Conservation (phyloP, 2,888 invertebrate species). For the Caenorhabditis drosophilae region DNA sequence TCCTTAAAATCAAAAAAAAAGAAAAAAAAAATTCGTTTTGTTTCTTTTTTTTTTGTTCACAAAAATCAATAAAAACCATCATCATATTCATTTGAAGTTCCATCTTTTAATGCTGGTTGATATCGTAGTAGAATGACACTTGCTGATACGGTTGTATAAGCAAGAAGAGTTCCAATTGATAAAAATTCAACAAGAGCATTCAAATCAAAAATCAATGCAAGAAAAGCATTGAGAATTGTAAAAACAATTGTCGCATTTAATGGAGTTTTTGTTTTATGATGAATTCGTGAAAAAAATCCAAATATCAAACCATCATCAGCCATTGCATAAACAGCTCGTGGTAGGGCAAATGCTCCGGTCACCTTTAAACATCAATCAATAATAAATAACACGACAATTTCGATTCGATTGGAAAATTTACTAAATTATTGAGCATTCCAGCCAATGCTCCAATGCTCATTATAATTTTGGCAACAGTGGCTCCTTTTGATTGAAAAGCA, state of each 20-base stretch:
- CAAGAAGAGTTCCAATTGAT: conserved; percentile 21
- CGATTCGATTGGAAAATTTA: too few species aligned
- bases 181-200: conserved; percentile 7
- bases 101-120: conserved; percentile 9
- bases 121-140: conserved; percentile 22
- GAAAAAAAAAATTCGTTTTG: background rate
- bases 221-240: conserved; percentile 65
- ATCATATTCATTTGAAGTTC: conserved; percentile 9
- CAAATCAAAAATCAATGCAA: conserved; percentile 67
- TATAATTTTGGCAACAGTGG: conserved; percentile 80
- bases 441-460: conserved; percentile 83
- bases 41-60: background rate
- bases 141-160: conserved; percentile 31
- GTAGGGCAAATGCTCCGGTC: conserved; percentile 82
- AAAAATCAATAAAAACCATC: too few species aligned
- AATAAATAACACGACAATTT: background rate
- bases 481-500: conserved; percentile 79
- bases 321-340: conserved; percentile 75
- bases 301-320: conserved; percentile 74
- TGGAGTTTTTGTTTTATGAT: conserved; percentile 49
- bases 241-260: conserved; percentile 54
- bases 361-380: background rate
- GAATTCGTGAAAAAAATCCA: conserved; percentile 69
- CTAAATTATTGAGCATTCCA: conserved; percentile 79
- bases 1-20: background rate